Base-by-base conservation (phyloP, 1,140 invertebrate species). In the Piezodorus guildinii region DNA sequence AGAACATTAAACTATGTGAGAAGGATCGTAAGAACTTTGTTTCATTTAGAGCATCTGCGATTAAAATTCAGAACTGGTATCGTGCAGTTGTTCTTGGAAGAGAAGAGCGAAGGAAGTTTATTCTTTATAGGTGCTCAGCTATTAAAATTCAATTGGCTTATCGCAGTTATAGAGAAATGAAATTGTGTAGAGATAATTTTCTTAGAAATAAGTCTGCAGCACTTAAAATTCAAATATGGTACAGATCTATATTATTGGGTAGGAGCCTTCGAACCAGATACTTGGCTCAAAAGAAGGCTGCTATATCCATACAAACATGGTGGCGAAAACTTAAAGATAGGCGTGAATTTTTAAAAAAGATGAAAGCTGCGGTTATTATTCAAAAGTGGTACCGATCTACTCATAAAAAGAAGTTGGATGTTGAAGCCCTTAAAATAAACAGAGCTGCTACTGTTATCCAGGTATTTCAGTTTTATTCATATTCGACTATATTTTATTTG, bases 41-140 rank as follows among this genome's bases (percentile, higher is more conserved):
- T 10, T 66, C 69, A 30, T 65, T 77, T 14, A 76, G 70, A 12
- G 64, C 68, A n/a, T 76, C 62, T 56, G 65, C 46, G 27, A 19
- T 61, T 17, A 69, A 17, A 17, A 67, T 67, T n/a, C 62, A 67
- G 49, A 2, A n/a, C 19, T 23, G 34, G 10, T 67, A 49, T 49
- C 60, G 66, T 30, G 12, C 27, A n/a, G 23, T 45, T 19, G 12
- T 49, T 23, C 2, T 15, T 21, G 25, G 10, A 12, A 63, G 54
- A 63, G 12, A 46, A 21, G 12, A 61, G 39, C 14, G 56, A 10
- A 23, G 12, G 8, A 15, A 30, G 10, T 63, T 52, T 66, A 34
- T 63, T 16, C 15, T 49, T 10, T 45, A 21, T 34, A 64, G 49
- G 8, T 10, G 49, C 3, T 30, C 45, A 39, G 34, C 46, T 43